A percentile compares a stretch with the other conserved stretches of the same genome.
Conservation (phyloP, 2,888 invertebrate species). For the Leucophenga montana region DNA sequence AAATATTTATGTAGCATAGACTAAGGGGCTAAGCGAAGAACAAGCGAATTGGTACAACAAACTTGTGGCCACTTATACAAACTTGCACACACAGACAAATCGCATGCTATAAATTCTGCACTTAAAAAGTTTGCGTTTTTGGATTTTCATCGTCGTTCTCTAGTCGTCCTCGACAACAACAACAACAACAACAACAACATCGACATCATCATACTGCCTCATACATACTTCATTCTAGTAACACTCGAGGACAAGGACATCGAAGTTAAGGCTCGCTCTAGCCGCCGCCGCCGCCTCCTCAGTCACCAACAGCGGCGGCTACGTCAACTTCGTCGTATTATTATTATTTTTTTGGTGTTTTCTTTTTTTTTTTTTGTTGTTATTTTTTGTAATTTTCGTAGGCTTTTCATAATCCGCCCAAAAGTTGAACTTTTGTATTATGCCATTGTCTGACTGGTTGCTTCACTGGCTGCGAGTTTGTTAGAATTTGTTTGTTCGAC, state of each 20-base stretch:
- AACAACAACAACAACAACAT: neutral
- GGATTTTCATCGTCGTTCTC: slow-evolving; percentile 21
- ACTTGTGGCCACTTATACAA: slow-evolving; percentile 29
- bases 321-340: neutral
- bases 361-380: slow-evolving; percentile 1
- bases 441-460: slow-evolving; percentile 26
- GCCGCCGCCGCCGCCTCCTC: too few relatives aligned
- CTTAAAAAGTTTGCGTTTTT: slow-evolving; percentile 56
- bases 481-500: slow-evolving; percentile 25
- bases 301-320: neutral
- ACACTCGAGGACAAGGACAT: slow-evolving; percentile 1
- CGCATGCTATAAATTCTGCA: slow-evolving; percentile 62
- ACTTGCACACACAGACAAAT: slow-evolving; percentile 49
- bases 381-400: slow-evolving; percentile 28
- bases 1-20: slow-evolving; percentile 4
- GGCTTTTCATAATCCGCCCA: slow-evolving; percentile 28
- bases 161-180: slow-evolving; percentile 1
- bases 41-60: neutral
- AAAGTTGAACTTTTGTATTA: slow-evolving; percentile 27
- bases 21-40: neutral
- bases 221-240: neutral
- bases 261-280: neutral
- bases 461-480: slow-evolving; percentile 2
- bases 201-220: neutral
- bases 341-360: neutral